Evolutionary conservation across 1,140 invertebrate genomes (phyloP).

Genomic region (Mamestra configurata): DNA sequence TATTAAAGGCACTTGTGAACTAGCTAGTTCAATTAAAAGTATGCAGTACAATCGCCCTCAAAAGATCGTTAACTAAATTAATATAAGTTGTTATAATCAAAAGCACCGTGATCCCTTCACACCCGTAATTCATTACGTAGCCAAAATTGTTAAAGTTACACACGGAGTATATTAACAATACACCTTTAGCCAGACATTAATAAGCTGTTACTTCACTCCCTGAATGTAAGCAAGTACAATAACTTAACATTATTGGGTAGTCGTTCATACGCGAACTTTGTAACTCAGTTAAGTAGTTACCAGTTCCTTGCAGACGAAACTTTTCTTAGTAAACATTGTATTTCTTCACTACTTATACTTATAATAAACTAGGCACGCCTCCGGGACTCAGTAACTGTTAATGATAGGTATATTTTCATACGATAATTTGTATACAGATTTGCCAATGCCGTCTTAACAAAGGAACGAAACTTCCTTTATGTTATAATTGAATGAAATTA

Average conservation of each 20-base stretch:
- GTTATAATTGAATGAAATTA: not conserved
- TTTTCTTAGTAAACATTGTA: constrained; percentile 41
- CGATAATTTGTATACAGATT: not conserved
- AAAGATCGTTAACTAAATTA: no score
- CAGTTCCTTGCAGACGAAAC: constrained; percentile 17
- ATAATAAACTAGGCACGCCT: constrained; percentile 3
- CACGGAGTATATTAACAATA: not conserved
- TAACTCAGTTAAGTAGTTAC: constrained; percentile 39
- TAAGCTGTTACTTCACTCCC: constrained; percentile 10
- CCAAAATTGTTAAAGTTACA: constrained; percentile 14
- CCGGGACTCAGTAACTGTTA: not conserved
- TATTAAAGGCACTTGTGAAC: no score
- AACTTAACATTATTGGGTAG: constrained; percentile 44
- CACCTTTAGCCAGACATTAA: constrained; percentile 6
- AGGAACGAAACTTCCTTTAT: not conserved
- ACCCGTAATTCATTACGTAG: not conserved
- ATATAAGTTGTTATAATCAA: no score
- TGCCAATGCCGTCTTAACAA: not conserved
- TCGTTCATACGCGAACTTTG: constrained; percentile 41
- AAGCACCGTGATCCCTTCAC: not conserved
- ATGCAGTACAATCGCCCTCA: no score
- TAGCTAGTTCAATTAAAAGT: no score
- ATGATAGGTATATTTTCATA: not conserved
- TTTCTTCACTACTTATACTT: not conserved
- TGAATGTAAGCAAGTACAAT: constrained; percentile 34